phyloP scores from a whole-genome alignment of 2,797 vertebrate species.

The Centroberyx gerrardi region DNA sequence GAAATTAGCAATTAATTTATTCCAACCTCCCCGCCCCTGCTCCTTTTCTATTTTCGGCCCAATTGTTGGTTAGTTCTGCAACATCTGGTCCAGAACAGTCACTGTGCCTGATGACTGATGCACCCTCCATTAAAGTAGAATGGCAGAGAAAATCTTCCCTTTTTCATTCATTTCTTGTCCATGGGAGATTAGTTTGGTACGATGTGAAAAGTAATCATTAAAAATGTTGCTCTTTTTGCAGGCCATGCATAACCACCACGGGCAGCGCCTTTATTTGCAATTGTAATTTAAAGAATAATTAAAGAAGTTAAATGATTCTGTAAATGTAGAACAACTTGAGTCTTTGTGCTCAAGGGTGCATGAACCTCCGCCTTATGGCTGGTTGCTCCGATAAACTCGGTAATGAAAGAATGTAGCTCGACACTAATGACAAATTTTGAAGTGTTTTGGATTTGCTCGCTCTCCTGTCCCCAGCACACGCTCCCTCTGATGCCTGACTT shows the following conservation, averaged over 20 bases:
- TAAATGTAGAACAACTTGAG: slow-evolving; percentile 83
- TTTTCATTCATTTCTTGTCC: slow-evolving; percentile 72
- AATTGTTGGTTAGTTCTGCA: slow-evolving; percentile 96
- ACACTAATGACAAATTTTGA: slow-evolving; percentile 77
- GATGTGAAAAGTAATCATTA: slow-evolving; percentile 83
- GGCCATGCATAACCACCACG: slow-evolving; percentile 75
- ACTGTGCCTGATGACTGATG: slow-evolving; percentile 63
- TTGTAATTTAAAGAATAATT: slow-evolving; percentile 87
- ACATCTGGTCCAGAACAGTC: slow-evolving; percentile 94
- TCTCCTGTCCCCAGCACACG: slow-evolving; percentile 42
- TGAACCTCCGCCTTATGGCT: slow-evolving; percentile 79
- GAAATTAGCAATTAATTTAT: slow-evolving; percentile 99
- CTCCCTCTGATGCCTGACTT: slow-evolving; percentile 40
- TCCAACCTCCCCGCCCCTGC: slow-evolving; percentile 86
- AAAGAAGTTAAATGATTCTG: slow-evolving; percentile 85
- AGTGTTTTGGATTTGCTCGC: slow-evolving; percentile 74
- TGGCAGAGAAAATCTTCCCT: slow-evolving; percentile 72
- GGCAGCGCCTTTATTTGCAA: slow-evolving; percentile 78
- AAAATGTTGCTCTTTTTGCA: slow-evolving; percentile 87
- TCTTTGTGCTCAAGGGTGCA: slow-evolving; percentile 84
- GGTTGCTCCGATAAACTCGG: slow-evolving; percentile 79
- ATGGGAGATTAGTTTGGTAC: slow-evolving; percentile 82
- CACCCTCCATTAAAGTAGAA: slow-evolving; percentile 72
- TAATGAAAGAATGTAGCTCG: slow-evolving; percentile 77
- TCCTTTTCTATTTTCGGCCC: slow-evolving; percentile 79